phyloP scores from a whole-genome alignment of 1,140 invertebrate species.

The Bombus huntii region DNA sequence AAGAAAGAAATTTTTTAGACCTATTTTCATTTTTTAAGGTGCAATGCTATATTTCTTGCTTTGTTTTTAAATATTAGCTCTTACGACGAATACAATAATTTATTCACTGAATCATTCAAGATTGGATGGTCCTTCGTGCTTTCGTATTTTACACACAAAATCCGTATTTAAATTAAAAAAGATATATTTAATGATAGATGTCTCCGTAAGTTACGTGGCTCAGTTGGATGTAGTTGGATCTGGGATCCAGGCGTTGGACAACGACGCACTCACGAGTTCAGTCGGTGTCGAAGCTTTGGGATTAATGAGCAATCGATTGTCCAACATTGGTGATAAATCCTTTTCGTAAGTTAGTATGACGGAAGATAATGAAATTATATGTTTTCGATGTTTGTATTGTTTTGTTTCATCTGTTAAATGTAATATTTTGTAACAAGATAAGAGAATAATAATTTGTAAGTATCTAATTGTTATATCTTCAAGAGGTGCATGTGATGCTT shows the following conservation, averaged over 20 bases:
- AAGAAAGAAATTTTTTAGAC: background rate
- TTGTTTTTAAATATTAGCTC: background rate
- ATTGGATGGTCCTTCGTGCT: no score
- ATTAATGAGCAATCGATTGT: slow-evolving; percentile 83
- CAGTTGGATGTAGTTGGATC: slow-evolving; percentile 84
- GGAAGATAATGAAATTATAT: background rate
- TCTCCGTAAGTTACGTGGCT: slow-evolving; percentile 82
- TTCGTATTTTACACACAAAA: no score
- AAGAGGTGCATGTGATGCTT: background rate
- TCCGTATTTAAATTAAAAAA: background rate
- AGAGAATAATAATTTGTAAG: background rate
- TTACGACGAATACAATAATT: background rate
- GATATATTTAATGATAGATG: slow-evolving; percentile 73
- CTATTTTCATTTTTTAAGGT: background rate
- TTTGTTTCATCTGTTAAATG: background rate
- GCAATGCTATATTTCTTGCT: background rate
- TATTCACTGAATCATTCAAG: no score
- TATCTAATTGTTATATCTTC: background rate
- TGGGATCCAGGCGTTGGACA: slow-evolving; percentile 82
- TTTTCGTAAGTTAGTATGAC: slow-evolving; percentile 78
- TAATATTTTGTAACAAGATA: background rate
- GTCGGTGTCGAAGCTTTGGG: slow-evolving; percentile 79
- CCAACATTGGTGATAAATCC: slow-evolving; percentile 81
- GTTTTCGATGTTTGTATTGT: background rate
- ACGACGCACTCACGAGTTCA: slow-evolving; percentile 81